phyloP scores from a whole-genome alignment of 1,140 invertebrate species.

The Halotydeus destructor region DNA sequence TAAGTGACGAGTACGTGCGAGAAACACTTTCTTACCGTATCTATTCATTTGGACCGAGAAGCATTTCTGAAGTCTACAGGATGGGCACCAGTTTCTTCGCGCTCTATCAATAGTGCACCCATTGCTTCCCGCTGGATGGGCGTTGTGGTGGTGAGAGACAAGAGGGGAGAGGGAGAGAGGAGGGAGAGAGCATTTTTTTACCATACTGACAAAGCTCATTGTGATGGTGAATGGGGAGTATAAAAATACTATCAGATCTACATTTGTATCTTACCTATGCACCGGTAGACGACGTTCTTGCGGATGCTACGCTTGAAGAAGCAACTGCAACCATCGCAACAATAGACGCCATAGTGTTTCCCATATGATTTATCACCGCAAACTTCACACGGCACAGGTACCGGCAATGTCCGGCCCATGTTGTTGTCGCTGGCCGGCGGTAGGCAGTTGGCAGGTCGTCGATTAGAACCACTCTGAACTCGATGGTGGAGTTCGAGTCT shows the following conservation, averaged over 20 bases:
- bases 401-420: conserved; percentile 38
- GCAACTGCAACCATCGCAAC: conserved; percentile 70
- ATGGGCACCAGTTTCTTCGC: conserved; percentile 65
- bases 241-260: conserved; percentile 10
- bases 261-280: conserved; percentile 38
- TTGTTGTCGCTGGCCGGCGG: too few species aligned
- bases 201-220: too few species aligned
- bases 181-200: too few species aligned
- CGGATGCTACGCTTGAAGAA: conserved; percentile 63
- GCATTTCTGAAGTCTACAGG: conserved; percentile 55
- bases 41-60: conserved; percentile 55
- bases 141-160: too few species aligned
- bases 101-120: conserved; percentile 56
- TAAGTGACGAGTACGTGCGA: conserved; percentile 2
- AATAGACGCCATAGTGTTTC: conserved; percentile 64
- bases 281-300: conserved; percentile 42
- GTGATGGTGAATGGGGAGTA: conserved; percentile 6
- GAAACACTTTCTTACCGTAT: conserved; percentile 39
- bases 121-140: conserved; percentile 45
- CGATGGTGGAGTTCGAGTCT: too few species aligned
- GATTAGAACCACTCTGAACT: too few species aligned
- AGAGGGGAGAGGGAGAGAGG: too few species aligned
- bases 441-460: too few species aligned
- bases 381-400: conserved; percentile 44
- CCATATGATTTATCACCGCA: conserved; percentile 68